Base-by-base conservation (phyloP, 1,140 invertebrate species). In the Cotesia typhae region DNA sequence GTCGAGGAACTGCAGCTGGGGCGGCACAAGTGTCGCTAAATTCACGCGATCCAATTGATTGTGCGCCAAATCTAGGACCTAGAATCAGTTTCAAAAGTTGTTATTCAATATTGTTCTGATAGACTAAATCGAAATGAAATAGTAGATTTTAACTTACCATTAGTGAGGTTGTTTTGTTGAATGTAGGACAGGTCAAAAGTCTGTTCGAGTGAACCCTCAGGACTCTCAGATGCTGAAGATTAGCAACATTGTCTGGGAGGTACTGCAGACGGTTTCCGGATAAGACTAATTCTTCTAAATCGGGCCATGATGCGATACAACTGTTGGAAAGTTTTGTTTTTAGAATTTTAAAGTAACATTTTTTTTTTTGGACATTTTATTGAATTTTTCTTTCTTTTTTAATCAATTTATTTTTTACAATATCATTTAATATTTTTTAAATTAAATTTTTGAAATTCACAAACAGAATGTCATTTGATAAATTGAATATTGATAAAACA, bases 181-280 rank as follows among this genome's bases (percentile, higher is more conserved):
- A 90, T 78, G 90, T 92, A 2, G 94, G 95, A 59, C 93, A 91
- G 57, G 89, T 90, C 60, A 92, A 87, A 60, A 96, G 86, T 73
- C 92, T 88, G 84, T 96, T 96, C 2, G 94, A 95, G 83, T 95
- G 94, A 12, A 95, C 91, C 77, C 94, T 89, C 41, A 96, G 87
- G 59, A 95, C 90, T 76, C 89, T 89, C 7, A 96, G 87, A 77
- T 94, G 92, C 72, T 89, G 89, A 57, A 95, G 83, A 74, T 90
- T 89, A 14, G 91, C 90, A 64, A 95, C 90, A 80, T 92, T 91
- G 72, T 94, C 92, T 1, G 95, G 94, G 53, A 96, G 87, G 77
- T 90, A 90, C 59, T 91, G 89, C 67, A 96, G 86, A 83, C 91
- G 90, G 82, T 96, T 96, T 35, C 94, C 94, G 9, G 94, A 95